Evolutionary conservation across 1,140 invertebrate species (phyloP), one percentile per base, ranked within the genome.

Genomic region (Rhopalosiphum maidis): DNA sequence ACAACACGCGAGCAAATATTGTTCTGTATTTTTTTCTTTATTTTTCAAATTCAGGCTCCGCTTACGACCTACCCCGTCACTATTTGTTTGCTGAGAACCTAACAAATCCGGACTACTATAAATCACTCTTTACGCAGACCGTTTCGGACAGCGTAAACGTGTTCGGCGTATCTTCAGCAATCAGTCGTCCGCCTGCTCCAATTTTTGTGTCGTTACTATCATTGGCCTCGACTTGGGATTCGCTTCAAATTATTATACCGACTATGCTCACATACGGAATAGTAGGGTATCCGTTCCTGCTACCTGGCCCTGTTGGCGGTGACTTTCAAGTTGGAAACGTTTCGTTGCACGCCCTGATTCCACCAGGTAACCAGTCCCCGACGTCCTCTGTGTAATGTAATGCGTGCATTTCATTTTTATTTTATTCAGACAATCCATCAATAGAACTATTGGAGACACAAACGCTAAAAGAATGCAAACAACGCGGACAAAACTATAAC

Each of bases 301-400:
- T 99, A 95, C 98, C 98, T 1, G 98, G 98, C 1, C 97, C 98
- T 37, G 98, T 99, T 48, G 98, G 99, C 0, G 99, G 99, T 4
- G 98, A 98, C 94, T 93, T 94, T 55, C 77, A 54, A 37, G 91
- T 93, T 15, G 91, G 48, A 54, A 93, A 93, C 23, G 91, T 93
- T 51, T 93, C 91, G 2, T 22, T 55, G 35, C 91, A 93, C 35
- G 91, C 68, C 37, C n/a, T 93, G 46, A 43, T 93, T 85, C 82
- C 91, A 0, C 77, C 82, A 21, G 91, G 91, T 92, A 92, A 83
- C 30, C 15, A 87, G 83, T 22, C 41, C 41, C 15, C 6, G 8
- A 41, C 7, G 9, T 1, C 22, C 21, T 9, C 37, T 37, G 1
- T 85, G 3, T 85, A 85, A 43, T 25, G 0, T 30, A 43, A 30